Conservation (phyloP, 2,888 invertebrate species). For the Strigamia transsilvanica region DNA sequence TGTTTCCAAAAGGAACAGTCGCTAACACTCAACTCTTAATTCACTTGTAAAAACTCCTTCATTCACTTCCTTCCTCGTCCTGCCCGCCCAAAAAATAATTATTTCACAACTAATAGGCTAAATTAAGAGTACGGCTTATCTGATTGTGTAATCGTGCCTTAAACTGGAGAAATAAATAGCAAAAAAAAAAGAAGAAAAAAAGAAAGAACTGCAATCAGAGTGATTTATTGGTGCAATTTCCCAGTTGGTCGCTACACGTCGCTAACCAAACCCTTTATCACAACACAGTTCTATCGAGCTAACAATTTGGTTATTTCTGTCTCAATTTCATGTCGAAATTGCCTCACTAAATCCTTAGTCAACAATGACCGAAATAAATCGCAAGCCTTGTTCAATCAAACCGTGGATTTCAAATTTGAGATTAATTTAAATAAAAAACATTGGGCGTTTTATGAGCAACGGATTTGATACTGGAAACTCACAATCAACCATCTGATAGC, state of each 20-base stretch:
- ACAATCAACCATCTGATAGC: too few relatives aligned
- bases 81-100: neutral
- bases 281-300: neutral
- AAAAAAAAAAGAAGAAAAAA: neutral
- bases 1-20: neutral
- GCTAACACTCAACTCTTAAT: conserved; percentile 3
- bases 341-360: neutral
- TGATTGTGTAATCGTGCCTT: neutral
- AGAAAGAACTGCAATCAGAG: neutral
- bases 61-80: conserved; percentile 3
- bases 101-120: neutral
- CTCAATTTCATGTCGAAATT: neutral
- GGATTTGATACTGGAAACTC: too few relatives aligned
- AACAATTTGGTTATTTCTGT: conserved; percentile 8
- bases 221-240: conserved; percentile 8
- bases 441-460: too few relatives aligned
- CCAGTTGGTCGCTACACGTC: conserved; percentile 8
- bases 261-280: conserved; percentile 3
- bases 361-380: neutral
- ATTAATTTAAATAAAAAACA: too few relatives aligned
- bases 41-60: neutral
- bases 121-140: neutral
- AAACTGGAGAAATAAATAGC: neutral
- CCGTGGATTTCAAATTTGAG: too few relatives aligned
- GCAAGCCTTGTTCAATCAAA: too few relatives aligned